Base-by-base conservation (phyloP, 1,140 invertebrate species). In the Prorops nasuta region DNA sequence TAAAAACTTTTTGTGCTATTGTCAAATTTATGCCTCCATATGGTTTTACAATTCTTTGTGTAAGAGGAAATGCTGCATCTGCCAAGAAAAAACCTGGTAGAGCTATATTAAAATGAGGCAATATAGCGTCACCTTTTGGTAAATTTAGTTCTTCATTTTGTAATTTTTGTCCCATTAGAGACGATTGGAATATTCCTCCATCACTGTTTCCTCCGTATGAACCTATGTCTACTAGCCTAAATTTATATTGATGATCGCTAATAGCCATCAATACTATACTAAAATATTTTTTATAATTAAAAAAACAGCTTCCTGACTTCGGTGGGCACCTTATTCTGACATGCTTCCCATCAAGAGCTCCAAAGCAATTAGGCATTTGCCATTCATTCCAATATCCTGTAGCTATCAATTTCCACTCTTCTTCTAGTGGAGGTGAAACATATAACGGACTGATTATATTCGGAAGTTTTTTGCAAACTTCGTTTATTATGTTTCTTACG, bases 51-150 rank as follows among this genome's bases (percentile, higher is more conserved):
- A 80, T 49, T 47, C 71, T 69, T 37, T 40, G 18, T 28, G 51
- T 60, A 20, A 79, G 58, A 37, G 70, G 59, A 61, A 80, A 81
- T 34, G 74, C 76, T 44, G 70, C 71, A 67, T 81, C 78, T 34
- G 64, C 77, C 20, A 78, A 58, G 60, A 81, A 69, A 34, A 74
- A 65, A 50, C 64, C 69, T n/a, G 74, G 75, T 21, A 63, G 54
- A 19, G 17, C 31, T 18, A 48, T 49, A 19, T 52, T 41, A 24
- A 24, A 54, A 24, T 57, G 39, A 54, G 47, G 37, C 28, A 48
- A 48, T n/a, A n/a, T n/a, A n/a, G n/a, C n/a, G n/a, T n/a, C n/a
- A 20, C n/a, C n/a, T n/a, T n/a, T n/a, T n/a, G 58, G 58, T 41
- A 60, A 15, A 49, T 53, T 49, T 31, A 58, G 36, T 17, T 34